Evolutionary conservation across 2,797 vertebrate genomes (phyloP), one percentile per base, ranked within the genome.

Genomic region (Pseudochaenichthys georgianus): DNA sequence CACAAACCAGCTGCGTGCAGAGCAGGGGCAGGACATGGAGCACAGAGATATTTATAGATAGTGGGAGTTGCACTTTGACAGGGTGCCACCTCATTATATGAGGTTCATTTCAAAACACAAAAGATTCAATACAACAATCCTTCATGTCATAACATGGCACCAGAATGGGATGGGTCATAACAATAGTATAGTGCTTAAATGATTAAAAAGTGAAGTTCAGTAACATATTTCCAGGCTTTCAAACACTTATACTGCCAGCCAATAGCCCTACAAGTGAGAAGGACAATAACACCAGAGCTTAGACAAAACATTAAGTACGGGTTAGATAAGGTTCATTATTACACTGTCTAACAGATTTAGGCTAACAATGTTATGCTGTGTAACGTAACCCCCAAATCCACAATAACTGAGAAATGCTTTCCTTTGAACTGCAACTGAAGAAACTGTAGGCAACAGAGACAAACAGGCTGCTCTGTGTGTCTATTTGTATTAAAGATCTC

Each of bases 21-120:
- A 76, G 77, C 70, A 59, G 77, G 69, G 63, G 73, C 76, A 83
- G 88, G 86, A 85, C 71, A 63, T 82, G 84, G 91, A 80, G 79
- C 68, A 58, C 62, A 17, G 41, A 19, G 88, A 86, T 93, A 94
- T 93, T 94, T 91, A 91, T 90, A 93, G 89, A 89, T 57, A 6
- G 45, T 66, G 72, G 70, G 73, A 86, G 80, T 78, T 88, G 85
- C 62, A 86, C 85, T 88, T 89, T 85, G 81, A 84, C 72, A 69
- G 72, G 62, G 61, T 75, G 73, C 83, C 85, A 82, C 77, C 62
- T 81, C 64, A 70, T 82, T 85, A 76, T 78, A 64, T 28, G 66
- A 81, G 43, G 65, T 34, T 55, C 68, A 81, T 80, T 80, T 79
- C 48, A 78, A 73, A 74, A 75, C 11, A 43, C 21, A 71, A 34